Base-by-base conservation (phyloP, 1,140 invertebrate genomes). In the Penaeus japonicus region DNA sequence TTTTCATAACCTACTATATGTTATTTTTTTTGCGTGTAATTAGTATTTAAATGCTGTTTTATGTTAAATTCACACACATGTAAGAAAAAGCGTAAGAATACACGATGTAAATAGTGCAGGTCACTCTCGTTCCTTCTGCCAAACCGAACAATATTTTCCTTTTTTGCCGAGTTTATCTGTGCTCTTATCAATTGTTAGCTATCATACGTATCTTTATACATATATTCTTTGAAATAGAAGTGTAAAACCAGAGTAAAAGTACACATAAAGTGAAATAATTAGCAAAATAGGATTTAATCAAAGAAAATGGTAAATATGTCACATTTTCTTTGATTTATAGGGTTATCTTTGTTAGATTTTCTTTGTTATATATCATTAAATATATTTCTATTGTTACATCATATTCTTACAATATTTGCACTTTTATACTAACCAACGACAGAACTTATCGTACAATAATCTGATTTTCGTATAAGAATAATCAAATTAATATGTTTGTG, bases 81-180 rank as follows among this genome's bases (percentile, higher is more conserved):
- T 85, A 17, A 15, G 47, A 79, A 79, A 89, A 85, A 89, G 87
- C 87, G 87, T 65, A 89, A 80, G 82, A 89, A 89, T 89, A 89
- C 87, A 84, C 47, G 87, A 77, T 84, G 87, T 89, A 89, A 89
- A 89, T 89, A 89, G 80, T 89, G 87, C 87, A 89, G 87, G 82
- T 89, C 87, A 89, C 87, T 84, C 62, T 77, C 35, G 55, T 20
- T 59, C 82, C 70, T 84, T 57, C 81, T 80, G 82, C 81, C 82
- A 65, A 35, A 75, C 73, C 73, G 57, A 30, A 59, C 87, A 84
- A 77, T 84, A 77, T 89, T 89, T 89, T 75, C 73, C 39, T 54
- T 53, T 70, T 80, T 87, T 77, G 15, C 47, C 4, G 27, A 70
- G 78, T 65, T 87, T 30, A 10, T 81, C 65, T 27, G 54, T n/a